Percentiles rank a stretch among this genome's conserved stretches.
Evolutionary conservation across 1,140 invertebrate species (phyloP).

Genomic region (Leguminivora glycinivorella): DNA sequence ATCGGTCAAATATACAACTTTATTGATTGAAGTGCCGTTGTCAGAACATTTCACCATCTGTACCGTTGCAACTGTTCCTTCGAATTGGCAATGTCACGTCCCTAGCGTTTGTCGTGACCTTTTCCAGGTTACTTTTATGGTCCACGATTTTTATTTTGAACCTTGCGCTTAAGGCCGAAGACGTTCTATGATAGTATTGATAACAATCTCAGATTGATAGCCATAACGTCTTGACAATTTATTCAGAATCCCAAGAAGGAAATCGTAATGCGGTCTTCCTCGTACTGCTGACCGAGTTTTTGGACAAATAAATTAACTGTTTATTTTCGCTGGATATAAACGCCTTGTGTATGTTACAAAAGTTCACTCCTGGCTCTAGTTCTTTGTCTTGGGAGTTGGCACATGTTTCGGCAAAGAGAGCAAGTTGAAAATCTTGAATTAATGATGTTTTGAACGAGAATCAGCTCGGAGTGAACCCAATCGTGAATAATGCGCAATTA

Average conservation of each 20-base stretch:
- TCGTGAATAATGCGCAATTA: too few relatives aligned
- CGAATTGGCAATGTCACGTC: slow-evolving; percentile 15
- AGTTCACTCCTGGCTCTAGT: background rate
- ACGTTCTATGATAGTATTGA: background rate
- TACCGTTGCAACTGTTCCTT: slow-evolving; percentile 19
- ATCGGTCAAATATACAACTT: slow-evolving; percentile 24
- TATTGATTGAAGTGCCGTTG: slow-evolving; percentile 18
- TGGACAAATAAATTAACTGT: background rate
- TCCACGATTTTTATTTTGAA: background rate
- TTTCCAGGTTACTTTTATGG: slow-evolving; percentile 18
- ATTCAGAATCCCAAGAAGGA: slow-evolving; percentile 20
- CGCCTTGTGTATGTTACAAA: background rate
- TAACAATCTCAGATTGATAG: slow-evolving; percentile 7
- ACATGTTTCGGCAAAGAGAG: background rate
- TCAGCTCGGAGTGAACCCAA: too few relatives aligned
- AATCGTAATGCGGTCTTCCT: background rate
- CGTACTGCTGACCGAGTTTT: slow-evolving; percentile 14
- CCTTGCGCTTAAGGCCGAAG: background rate
- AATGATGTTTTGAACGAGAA: background rate
- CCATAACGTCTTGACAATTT: background rate
- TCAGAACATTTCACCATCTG: slow-evolving; percentile 25
- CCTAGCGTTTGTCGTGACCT: slow-evolving; percentile 18
- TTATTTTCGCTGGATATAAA: background rate
- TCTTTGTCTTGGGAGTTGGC: background rate
- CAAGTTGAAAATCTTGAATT: background rate